Evolutionary conservation across 2,113 vertebrate species (phyloP).

Genomic region (Chloropsis cyanopogon): DNA sequence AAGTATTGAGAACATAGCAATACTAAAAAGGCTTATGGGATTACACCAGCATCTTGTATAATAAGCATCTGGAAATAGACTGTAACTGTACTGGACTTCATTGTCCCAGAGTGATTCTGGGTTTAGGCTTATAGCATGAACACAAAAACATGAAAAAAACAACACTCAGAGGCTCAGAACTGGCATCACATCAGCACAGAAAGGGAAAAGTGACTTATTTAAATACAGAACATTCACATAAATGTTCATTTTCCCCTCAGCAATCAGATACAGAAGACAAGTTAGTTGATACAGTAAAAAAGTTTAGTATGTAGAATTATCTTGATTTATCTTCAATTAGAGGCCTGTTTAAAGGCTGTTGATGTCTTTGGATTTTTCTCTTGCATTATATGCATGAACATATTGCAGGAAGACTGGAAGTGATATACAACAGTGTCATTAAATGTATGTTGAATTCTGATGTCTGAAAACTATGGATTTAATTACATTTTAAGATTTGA

Average conservation of each 20-base stretch:
- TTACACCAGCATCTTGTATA: neutral
- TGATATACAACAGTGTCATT: rapidly evolving
- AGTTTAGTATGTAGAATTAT: neutral
- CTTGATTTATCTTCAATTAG: neutral
- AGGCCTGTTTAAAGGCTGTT: neutral
- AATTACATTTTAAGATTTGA: neutral
- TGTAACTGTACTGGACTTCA: neutral
- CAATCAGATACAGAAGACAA: neutral
- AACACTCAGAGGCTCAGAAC: neutral
- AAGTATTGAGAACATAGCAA: neutral
- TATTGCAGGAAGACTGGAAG: neutral
- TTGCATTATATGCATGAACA: neutral
- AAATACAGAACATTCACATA: neutral
- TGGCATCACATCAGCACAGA: neutral
- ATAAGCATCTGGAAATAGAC: neutral
- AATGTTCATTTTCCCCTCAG: neutral
- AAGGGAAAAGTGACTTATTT: neutral
- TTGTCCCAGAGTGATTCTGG: neutral
- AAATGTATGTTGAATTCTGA: neutral
- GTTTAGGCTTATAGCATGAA: neutral
- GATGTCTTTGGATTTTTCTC: neutral
- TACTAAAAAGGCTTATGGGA: neutral
- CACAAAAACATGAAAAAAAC: neutral
- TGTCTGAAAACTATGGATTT: neutral
- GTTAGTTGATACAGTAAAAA: neutral